Conservation (phyloP, 1,140 invertebrate genomes). For the Lucilia sericata region DNA sequence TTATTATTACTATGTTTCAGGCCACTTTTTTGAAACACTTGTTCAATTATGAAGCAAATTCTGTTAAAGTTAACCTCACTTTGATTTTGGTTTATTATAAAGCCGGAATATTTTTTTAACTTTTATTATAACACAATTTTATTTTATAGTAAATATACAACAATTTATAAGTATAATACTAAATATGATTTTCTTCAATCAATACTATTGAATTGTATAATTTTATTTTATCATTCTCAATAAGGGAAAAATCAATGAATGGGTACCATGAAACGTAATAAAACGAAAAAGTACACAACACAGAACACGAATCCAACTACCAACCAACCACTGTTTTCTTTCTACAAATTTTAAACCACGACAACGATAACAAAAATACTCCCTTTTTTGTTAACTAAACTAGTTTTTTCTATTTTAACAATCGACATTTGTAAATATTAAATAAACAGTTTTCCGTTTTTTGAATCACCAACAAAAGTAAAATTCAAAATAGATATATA, state of each 20-base stretch:
- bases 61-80: background rate
- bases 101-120: background rate
- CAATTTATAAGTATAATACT: background rate
- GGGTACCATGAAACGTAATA: slow-evolving; percentile 26
- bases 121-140: background rate
- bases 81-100: background rate
- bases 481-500: background rate
- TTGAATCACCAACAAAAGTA: too few species aligned
- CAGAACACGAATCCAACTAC: background rate
- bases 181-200: background rate
- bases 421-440: background rate
- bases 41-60: too few species aligned
- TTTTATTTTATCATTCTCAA: background rate
- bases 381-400: background rate
- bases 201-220: background rate
- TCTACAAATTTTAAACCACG: background rate
- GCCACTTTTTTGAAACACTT: too few species aligned
- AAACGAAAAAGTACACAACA: slow-evolving; percentile 11
- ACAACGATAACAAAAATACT: background rate
- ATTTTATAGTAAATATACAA: background rate
- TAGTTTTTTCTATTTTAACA: background rate
- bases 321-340: slow-evolving; percentile 33
- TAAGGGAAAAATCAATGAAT: slow-evolving; percentile 39
- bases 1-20: too few species aligned
- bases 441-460: background rate